A percentile compares a stretch with the other conserved stretches of the same genome.
Conservation (phyloP, 2,888 invertebrate species). For the Drosophila suboccidentalis region DNA sequence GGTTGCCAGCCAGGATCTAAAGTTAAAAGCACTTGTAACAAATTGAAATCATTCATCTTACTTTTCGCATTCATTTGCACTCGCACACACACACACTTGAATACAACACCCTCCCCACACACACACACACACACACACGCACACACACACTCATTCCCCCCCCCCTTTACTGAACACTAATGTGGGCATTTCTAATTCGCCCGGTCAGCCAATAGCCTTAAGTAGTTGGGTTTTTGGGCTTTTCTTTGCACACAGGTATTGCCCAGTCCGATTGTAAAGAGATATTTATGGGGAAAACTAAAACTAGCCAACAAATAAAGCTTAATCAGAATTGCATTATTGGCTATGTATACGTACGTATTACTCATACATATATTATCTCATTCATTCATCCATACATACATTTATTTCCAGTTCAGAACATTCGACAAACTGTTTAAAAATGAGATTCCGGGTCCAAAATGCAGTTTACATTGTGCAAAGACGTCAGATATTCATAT, state of each 20-base stretch:
- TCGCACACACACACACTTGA: conserved; percentile 37
- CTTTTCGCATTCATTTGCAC: conserved; percentile 77
- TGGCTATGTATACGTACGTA: neutral
- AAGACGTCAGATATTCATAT: neutral
- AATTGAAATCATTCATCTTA: conserved; percentile 82
- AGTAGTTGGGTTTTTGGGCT: conserved; percentile 55
- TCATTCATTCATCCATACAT: neutral
- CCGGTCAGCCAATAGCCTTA: conserved; percentile 61
- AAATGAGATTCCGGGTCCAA: neutral
- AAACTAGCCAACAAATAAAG: conserved; percentile 6
- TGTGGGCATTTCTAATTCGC: conserved; percentile 61
- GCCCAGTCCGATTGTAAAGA: conserved; percentile 2
- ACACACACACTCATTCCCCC: neutral
- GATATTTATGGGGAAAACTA: conserved; percentile 14
- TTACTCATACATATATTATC: conserved; percentile 5
- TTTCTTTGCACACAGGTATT: conserved; percentile 43
- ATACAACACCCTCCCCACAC: neutral
- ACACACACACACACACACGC: neutral
- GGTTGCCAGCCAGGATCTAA: conserved; percentile 62
- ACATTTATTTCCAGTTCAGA: neutral
- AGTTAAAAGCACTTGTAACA: conserved; percentile 82
- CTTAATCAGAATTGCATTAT: conserved; percentile 11
- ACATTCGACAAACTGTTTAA: neutral
- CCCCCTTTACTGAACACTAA: conserved; percentile 28
- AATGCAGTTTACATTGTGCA: neutral